Conservation (phyloP, 2,888 invertebrate genomes). For the Limenitis camilla region DNA sequence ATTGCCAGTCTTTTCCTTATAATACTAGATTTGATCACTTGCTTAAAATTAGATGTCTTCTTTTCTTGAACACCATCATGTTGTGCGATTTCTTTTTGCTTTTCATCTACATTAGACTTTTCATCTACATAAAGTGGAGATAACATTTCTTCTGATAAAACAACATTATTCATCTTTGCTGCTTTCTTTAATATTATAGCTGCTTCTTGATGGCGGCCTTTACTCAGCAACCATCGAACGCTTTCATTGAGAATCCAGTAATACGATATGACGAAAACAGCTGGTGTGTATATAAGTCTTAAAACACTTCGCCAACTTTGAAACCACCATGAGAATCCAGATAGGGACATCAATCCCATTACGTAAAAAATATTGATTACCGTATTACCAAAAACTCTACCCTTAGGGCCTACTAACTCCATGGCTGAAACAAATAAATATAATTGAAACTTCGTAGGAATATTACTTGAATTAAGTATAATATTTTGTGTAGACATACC, state of each 20-base stretch:
- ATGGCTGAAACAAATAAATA: slow-evolving; percentile 71
- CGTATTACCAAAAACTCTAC: slow-evolving; percentile 83
- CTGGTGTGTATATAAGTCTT: slow-evolving; percentile 80
- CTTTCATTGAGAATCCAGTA: slow-evolving; percentile 84
- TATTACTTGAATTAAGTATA: neutral
- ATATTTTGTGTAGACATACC: slow-evolving; percentile 49
- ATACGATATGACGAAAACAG: slow-evolving; percentile 78
- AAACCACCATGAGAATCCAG: slow-evolving; percentile 79
- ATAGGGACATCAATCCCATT: slow-evolving; percentile 79
- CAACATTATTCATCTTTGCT: slow-evolving; percentile 76
- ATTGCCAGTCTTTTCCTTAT: slow-evolving; percentile 74
- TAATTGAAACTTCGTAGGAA: neutral
- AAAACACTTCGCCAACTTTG: slow-evolving; percentile 82
- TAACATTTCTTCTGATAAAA: slow-evolving; percentile 57
- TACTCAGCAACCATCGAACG: slow-evolving; percentile 83
- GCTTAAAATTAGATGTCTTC: slow-evolving; percentile 41
- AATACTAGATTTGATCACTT: slow-evolving; percentile 71
- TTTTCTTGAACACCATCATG: slow-evolving; percentile 18
- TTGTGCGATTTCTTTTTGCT: slow-evolving; percentile 21
- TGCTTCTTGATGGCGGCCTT: slow-evolving; percentile 78
- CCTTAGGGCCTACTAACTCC: slow-evolving; percentile 85
- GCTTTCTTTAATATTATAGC: slow-evolving; percentile 77
- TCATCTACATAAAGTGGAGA: slow-evolving; percentile 47
- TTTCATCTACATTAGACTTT: slow-evolving; percentile 26
- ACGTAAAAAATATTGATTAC: slow-evolving; percentile 82